phyloP scores from a whole-genome alignment of 1,140 invertebrate genomes.

The Theocolax elegans region DNA sequence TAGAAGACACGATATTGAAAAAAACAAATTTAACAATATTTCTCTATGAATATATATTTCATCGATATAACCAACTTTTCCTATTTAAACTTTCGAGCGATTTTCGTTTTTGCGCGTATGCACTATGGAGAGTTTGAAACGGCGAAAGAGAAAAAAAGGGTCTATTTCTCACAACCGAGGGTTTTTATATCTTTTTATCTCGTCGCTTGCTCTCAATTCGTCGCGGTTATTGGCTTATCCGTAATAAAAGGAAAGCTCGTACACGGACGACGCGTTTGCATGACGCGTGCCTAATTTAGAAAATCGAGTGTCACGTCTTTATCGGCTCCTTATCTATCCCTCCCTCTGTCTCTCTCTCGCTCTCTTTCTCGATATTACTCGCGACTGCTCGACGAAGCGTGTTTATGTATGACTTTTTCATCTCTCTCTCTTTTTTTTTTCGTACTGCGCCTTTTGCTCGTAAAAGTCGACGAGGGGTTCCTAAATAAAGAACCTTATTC shows the following conservation, averaged over 20 bases:
- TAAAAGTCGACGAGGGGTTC: constrained; percentile 30
- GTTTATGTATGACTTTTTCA: constrained; percentile 4
- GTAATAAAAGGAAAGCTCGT: constrained; percentile 40
- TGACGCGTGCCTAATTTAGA: constrained; percentile 53
- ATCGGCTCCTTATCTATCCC: constrained; percentile 33
- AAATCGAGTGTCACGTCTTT: constrained; percentile 50
- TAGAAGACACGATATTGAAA: too few species aligned
- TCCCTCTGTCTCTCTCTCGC: too few species aligned
- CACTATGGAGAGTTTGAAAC: too few species aligned
- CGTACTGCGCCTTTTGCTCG: constrained; percentile 10
- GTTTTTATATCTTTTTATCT: not conserved
- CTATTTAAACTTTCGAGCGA: not conserved
- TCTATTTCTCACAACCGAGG: not conserved
- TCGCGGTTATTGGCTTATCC: constrained; percentile 42
- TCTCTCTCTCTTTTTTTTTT: constrained; percentile 13
- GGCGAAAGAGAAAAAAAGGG: too few species aligned
- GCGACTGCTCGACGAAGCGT: not conserved
- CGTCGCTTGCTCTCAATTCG: constrained; percentile 11
- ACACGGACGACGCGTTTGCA: constrained; percentile 42
- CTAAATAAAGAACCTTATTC: constrained; percentile 37
- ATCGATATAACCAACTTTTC: too few species aligned
- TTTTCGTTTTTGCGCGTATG: not conserved
- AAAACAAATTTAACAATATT: too few species aligned
- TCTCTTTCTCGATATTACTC: not conserved
- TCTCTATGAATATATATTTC: too few species aligned